Base-by-base conservation (phyloP, 2,113 vertebrate genomes). In the Psettodes erumei region DNA sequence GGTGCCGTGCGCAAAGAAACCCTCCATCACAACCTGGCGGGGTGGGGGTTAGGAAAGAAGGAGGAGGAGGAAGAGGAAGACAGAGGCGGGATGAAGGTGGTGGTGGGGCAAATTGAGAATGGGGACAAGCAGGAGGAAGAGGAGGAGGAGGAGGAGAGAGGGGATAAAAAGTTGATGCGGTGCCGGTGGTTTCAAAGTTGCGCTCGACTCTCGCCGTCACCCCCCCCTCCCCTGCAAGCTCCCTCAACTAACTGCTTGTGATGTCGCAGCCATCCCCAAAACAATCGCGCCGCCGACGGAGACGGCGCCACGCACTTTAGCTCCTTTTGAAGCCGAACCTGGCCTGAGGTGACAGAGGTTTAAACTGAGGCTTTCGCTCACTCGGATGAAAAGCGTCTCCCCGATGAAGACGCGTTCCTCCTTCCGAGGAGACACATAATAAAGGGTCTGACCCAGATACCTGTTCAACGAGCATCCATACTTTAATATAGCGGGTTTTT, bases 11-110 rank as follows among this genome's bases (percentile, higher is more conserved):
- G 93, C 93, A 83, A 98, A 95, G 80, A 95, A 94, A 21, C 96
- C 96, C 84, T 99, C 97, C 50, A 99, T 96, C 88, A 98, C 95
- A 60, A 99, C 96, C 98, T 99, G 48, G 13, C 11, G 0, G 0
- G 61, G 68, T 21, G 33, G 33, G n/a, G n/a, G n/a, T n/a, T n/a
- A 27, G 18, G 28, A 3, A 56, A 8, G 10, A 35, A 8, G 38
- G 43, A 42, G 30, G 53, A 50, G 47, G 65, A 71, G 72, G 61
- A 42, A 18, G 56, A 64, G 59, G 75, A 75, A 8, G 53, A 71
- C n/a, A 25, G 56, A 50, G 69, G 71, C 54, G 79, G 77, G 71
- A 82, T 71, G 78, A 53, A 40, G 66, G 67, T 2, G 23, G 37
- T 18, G 43, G 61, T 7, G 73, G 65, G 59, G 71, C 30, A 64